Percentiles rank a stretch among this genome's conserved stretches.
Evolutionary conservation across 2,888 invertebrate species (phyloP).

Genomic region (Stenchaetothrips biformis): DNA sequence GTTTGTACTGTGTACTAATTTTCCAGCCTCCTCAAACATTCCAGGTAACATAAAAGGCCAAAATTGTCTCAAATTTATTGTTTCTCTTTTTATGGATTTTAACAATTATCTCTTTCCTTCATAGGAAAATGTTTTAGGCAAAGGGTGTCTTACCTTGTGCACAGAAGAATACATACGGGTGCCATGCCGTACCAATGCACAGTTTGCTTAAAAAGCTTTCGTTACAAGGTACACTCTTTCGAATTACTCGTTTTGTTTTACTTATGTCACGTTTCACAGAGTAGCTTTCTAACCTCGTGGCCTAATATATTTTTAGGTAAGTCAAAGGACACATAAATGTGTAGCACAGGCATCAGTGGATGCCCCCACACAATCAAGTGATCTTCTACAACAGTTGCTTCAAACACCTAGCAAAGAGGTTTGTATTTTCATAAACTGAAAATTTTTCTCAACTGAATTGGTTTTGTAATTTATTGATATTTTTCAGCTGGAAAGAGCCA

Average conservation of each 20-base stretch:
- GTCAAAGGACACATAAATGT: constrained; percentile 78
- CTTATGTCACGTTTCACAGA: background rate
- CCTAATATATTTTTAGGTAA: constrained; percentile 53
- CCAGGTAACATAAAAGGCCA: background rate
- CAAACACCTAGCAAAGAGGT: constrained; percentile 44
- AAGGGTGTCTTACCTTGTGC: constrained; percentile 78
- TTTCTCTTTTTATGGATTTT: constrained; percentile 40
- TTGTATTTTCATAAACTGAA: constrained; percentile 26
- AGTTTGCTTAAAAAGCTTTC: constrained; percentile 71
- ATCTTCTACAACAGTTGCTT: constrained; percentile 52
- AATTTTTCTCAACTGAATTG: background rate
- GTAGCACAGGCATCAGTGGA: constrained; percentile 57
- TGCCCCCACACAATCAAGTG: constrained; percentile 48
- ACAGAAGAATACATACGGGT: constrained; percentile 76
- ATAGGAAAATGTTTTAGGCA: constrained; percentile 81
- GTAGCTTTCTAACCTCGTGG: constrained; percentile 2
- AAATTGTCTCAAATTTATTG: constrained; percentile 14
- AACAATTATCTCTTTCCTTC: constrained; percentile 9
- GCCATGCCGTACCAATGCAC: constrained; percentile 82
- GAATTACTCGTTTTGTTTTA: constrained; percentile 21
- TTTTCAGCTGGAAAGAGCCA: too few species aligned
- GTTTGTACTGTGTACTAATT: background rate
- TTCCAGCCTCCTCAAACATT: background rate
- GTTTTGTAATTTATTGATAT: background rate
- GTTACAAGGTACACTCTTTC: constrained; percentile 61